Conservation (phyloP, 1,140 invertebrate species). For the Brachionus sp. region DNA sequence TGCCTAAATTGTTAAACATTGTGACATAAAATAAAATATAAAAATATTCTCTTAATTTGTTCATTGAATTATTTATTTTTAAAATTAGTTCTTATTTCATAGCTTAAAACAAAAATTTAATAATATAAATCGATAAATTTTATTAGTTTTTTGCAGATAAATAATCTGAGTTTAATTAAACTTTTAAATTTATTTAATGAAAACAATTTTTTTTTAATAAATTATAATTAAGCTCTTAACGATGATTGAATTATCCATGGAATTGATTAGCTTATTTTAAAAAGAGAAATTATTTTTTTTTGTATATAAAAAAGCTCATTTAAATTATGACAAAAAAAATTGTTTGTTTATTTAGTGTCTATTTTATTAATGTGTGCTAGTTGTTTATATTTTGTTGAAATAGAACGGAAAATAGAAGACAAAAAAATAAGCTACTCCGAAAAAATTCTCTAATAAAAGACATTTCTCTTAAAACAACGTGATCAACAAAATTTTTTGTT, state of each 20-base stretch:
- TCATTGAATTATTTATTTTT: not conserved
- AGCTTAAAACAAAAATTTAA: not conserved
- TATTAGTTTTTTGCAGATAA: not conserved
- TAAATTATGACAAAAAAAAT: not conserved
- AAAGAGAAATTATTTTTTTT: not conserved
- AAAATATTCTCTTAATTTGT: too few species aligned
- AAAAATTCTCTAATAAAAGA: not conserved
- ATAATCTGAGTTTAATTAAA: not conserved
- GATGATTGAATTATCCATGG: not conserved
- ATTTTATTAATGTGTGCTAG: not conserved
- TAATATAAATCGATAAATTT: not conserved
- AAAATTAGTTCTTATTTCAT: not conserved
- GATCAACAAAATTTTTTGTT: not conserved
- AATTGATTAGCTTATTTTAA: not conserved
- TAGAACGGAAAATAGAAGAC: not conserved
- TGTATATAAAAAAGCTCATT: not conserved
- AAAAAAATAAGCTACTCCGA: not conserved
- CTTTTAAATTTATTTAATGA: not conserved
- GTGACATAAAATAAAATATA: too few species aligned
- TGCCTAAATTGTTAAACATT: too few species aligned
- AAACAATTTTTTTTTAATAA: not conserved
- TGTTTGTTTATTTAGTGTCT: not conserved
- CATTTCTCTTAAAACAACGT: not conserved
- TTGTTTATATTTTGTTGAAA: not conserved
- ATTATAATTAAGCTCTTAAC: not conserved